Base-by-base conservation (phyloP, 2,888 invertebrate genomes). In the Agrotis exclamationis region DNA sequence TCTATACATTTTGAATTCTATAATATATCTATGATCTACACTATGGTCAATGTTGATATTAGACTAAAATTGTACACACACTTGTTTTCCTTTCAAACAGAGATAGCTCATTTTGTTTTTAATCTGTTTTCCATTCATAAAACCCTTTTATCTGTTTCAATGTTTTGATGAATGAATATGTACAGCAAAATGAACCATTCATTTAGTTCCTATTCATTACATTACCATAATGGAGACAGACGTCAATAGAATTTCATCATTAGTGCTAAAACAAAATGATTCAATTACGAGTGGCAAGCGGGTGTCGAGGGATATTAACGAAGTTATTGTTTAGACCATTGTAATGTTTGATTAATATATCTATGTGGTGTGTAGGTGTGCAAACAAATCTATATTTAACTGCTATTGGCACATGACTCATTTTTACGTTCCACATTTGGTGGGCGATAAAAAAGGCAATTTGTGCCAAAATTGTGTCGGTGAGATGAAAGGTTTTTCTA, bases 321-420 rank as follows among this genome's bases (percentile, higher is more conserved):
- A 85, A 74, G 63, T 65, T 71, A 85, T 85, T 85, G 85, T 83
- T 80, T 63, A 62, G 48, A 51, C 11, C 9, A 68, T 59, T 70
- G 74, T 68, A 22, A 22, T 9, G 39, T 22, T 54, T 47, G 60
- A 68, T 83, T 69, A 68, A 69, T 74, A 16, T 51, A 62, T 69
- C 45, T 50, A 28, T 56, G 50, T 63, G 28, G 77, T 75, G 62
- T 58, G 79, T 66, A 60, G 64, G 51, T 66, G 9, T 48, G 57
- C 63, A 63, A 50, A 74, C 18, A 70, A 73, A 77, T 73, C 66
- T 33, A 14, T 66, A 70, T 70, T 71, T 53, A 67, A 54, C 53
- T 57, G 63, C 44, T 48, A 65, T 69, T 64, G 58, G 58, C 45
- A 28, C 56, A 71, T 85, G 85, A 83, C 56, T 83, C 83, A 83